Evolutionary conservation across 1,140 invertebrate species (phyloP).

Genomic region (Latrodectus geometricus): DNA sequence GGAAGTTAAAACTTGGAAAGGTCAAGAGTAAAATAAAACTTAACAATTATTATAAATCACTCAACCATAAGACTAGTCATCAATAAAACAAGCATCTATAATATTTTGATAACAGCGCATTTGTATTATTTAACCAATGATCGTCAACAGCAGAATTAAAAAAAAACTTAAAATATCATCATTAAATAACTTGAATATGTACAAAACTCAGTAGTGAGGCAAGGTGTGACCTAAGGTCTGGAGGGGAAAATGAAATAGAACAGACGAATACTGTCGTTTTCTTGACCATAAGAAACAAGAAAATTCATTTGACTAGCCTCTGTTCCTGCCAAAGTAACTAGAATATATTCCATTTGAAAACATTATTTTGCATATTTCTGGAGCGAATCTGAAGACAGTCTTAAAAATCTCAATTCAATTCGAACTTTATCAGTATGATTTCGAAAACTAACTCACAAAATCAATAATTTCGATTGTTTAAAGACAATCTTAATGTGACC

Average conservation of each 20-base stretch:
- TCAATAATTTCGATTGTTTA: neutral
- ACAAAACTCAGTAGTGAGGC: neutral
- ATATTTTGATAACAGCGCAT: neutral
- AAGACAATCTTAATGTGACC: conserved; percentile 1
- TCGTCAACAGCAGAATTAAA: neutral
- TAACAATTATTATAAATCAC: too few species aligned
- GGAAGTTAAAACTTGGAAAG: too few species aligned
- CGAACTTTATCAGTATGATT: neutral
- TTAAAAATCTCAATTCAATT: neutral
- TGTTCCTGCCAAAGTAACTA: conserved; percentile 19
- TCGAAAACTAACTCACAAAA: neutral
- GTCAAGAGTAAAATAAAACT: too few species aligned
- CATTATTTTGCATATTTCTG: neutral
- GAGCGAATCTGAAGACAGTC: neutral
- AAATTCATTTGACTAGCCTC: conserved; percentile 36
- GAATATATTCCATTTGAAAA: neutral
- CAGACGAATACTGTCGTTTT: neutral
- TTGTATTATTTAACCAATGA: neutral
- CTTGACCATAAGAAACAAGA: conserved; percentile 6
- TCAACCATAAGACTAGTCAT: neutral
- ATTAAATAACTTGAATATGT: neutral
- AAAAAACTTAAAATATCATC: neutral
- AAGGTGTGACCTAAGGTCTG: neutral
- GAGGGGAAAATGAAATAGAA: neutral
- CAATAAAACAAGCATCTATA: neutral